These are phyloP conservation scores for Cathartes aura DNA, from an alignment of 2,113 vertebrate genomes.

Conservation along the genomic window DNA sequence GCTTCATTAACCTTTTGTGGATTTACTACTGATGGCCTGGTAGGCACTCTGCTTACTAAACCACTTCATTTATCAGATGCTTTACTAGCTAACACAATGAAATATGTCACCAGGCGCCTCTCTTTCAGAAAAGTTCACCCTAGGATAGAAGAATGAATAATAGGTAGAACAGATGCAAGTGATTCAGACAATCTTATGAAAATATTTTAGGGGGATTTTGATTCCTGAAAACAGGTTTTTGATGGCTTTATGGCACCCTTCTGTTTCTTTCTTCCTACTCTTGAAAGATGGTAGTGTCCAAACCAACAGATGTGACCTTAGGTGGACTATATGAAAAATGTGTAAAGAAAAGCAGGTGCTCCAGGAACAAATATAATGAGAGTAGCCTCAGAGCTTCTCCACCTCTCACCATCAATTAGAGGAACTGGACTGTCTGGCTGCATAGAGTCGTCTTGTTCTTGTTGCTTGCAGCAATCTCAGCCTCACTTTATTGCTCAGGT, in stretches of 20 bases:
- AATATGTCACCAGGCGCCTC: not conserved
- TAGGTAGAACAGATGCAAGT: not conserved
- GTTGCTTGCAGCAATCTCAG: not conserved
- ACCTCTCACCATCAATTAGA: not conserved
- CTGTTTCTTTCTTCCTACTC: not conserved
- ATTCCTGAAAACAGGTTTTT: not conserved
- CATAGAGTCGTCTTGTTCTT: accelerated
- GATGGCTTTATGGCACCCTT: not conserved
- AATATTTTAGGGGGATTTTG: not conserved
- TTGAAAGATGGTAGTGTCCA: not conserved
- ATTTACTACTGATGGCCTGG: not conserved
- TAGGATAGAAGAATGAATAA: not conserved
- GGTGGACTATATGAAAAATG: not conserved
- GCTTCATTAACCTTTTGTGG: slow-evolving; percentile 16
- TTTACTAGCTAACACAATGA: not conserved
- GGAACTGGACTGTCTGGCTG: not conserved
- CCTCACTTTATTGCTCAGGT: not conserved
- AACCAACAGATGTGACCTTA: not conserved
- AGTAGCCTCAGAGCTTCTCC: not conserved
- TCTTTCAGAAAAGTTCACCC: not conserved
- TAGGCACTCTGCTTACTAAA: slow-evolving; percentile 3
- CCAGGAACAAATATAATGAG: not conserved
- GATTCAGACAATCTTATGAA: not conserved
- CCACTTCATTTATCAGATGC: not conserved
- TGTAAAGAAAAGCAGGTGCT: not conserved